phyloP scores from a whole-genome alignment of 2,888 invertebrate species.

The Macroteleia sp. region DNA sequence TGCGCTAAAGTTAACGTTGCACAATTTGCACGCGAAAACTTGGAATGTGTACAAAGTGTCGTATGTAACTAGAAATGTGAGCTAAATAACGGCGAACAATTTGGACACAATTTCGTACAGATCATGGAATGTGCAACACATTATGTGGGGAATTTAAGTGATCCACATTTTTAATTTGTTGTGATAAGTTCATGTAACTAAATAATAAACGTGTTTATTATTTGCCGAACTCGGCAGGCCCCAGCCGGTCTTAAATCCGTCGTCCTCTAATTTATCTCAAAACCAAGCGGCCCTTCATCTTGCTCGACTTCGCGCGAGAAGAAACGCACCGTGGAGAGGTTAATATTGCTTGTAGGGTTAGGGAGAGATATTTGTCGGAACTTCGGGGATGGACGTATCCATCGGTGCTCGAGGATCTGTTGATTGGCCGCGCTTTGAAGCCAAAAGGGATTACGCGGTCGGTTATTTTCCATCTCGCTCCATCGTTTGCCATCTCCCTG shows the following conservation, averaged over 20 bases:
- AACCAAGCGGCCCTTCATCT: constrained; percentile 9
- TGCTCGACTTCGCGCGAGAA: constrained; percentile 17
- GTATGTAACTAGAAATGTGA: constrained; percentile 10
- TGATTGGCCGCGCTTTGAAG: constrained; percentile 49
- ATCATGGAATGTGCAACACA: constrained; percentile 21
- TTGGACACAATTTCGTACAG: constrained; percentile 11
- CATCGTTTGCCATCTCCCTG: neutral
- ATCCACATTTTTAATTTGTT: neutral
- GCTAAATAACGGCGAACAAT: constrained; percentile 26
- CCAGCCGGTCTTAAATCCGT: constrained; percentile 22
- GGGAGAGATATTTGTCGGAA: constrained; percentile 25
- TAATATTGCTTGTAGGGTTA: constrained; percentile 9
- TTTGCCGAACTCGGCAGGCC: constrained; percentile 12
- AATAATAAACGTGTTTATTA: constrained; percentile 46
- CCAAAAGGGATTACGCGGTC: constrained; percentile 57
- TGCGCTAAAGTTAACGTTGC: constrained; percentile 17
- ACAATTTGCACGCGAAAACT: constrained; percentile 22
- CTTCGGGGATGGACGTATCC: constrained; percentile 32
- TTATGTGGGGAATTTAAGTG: constrained; percentile 16
- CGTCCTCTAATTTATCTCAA: constrained; percentile 21
- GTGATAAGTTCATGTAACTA: constrained; percentile 12
- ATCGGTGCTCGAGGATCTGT: constrained; percentile 31
- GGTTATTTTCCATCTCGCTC: constrained; percentile 16
- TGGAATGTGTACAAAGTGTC: constrained; percentile 21
- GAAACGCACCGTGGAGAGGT: neutral